Base-by-base conservation (phyloP, 2,113 vertebrate species). In the Rhea pennata region DNA sequence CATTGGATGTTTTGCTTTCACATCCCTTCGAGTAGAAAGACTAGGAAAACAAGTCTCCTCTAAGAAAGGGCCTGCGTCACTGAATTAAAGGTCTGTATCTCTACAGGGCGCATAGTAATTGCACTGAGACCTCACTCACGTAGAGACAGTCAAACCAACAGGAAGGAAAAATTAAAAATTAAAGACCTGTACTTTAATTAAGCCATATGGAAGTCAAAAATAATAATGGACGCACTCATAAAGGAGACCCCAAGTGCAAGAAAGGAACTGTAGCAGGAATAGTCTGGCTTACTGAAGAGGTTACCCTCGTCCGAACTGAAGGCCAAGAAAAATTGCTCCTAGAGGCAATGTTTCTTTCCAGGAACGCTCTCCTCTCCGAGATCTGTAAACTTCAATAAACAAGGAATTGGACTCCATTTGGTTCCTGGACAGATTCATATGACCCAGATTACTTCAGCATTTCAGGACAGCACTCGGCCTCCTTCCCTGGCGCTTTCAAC, bases 101-200 rank as follows among this genome's bases (percentile, higher is more conserved):
- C 96, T 87, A 73, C 69, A 54, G 96, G 95, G 90, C 94, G 73
- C 88, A 77, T 44, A 83, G 69, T 96, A 97, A 97, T 96, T 96
- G 94, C 75, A 80, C 72, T 0, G 12, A 96, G 94, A 91, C 87
- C 75, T 88, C 1, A 0, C 31, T 96, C 94, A 94, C 0, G 0
- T 94, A 91, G 94, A 96, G 89, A 95, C 50, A 71, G 87, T 19
- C 2, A 0, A 94, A 96, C 87, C 92, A 96, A 95, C 91, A 96
- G 95, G 82, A 95, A 95, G 67, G 61, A 93, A 90, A 92, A 95
- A 96, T 92, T 95, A 96, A 97, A 97, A 96, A 96, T 96, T 96
- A 80, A 96, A 96, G 78, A 94, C 59, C 33, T 81, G 72, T 58
- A 83, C 95, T 97, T 96, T 96, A 97, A 95, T 97, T 96, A 96